Evolutionary conservation across 2,888 invertebrate species (phyloP), one percentile per base, ranked within the genome.

Genomic region (Scrobipalpa atriplicella): DNA sequence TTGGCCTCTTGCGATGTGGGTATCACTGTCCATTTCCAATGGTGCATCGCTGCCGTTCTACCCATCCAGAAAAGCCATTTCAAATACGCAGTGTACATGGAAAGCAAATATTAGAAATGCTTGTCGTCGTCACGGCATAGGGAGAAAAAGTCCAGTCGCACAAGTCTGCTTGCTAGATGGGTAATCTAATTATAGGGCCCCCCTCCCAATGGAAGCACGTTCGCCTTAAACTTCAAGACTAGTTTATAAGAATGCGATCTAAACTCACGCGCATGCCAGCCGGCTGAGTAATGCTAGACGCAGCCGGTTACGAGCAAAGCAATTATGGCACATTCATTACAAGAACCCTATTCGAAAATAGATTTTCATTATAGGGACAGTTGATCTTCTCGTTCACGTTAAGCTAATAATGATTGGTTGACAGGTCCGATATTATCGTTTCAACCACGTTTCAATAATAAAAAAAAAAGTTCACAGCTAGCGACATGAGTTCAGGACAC

Each of bases 171-270:
- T 75, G 81, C 84, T 86, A 84, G 85, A 87, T 86, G 80, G 82
- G 75, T 77, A 82, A 87, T 89, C 89, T 90, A 90, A 89, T 87
- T 87, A 90, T 90, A 90, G 87, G 84, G 79, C 73, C 75, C 78
- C 76, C 72, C 78, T 79, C 74, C 70, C 80, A 78, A 79, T 81
- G 82, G 78, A 79, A 76, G 78, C 56, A 66, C 78, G 73, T 78
- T 79, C 69, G 81, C 76, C 78, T 80, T 82, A 78, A 81, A 79
- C 78, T 77, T 75, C 73, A 67, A 77, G 73, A 76, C 79, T 69
- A 75, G 80, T 83, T 85, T 79, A 82, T 81, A 77, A 72, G 72
- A 68, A 65, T 68, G 21, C 39, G 29, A 60, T 66, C 58, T 66
- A 63, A 66, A 43, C 56, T 62, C 16, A 29, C 47, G 47, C 47